These are phyloP conservation scores for Serinus canaria DNA, from an alignment of 2,113 vertebrate genomes.

Conservation along the genomic window DNA sequence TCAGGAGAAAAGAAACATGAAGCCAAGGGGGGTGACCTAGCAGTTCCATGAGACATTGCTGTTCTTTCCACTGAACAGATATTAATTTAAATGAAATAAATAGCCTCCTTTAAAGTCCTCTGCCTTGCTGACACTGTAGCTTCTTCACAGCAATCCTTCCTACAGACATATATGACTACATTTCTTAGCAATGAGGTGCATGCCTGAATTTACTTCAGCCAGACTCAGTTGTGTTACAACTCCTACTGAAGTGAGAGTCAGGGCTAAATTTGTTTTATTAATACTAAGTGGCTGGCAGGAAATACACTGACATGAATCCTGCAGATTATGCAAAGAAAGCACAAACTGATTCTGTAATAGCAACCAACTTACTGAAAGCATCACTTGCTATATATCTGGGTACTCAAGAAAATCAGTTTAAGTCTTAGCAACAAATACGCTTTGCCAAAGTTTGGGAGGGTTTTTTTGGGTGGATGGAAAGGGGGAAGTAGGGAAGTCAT, in stretches of 20 bases:
- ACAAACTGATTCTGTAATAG: neutral
- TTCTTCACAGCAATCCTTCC: neutral
- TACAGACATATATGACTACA: neutral
- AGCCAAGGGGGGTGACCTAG: slow-evolving; percentile 25
- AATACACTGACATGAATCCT: neutral
- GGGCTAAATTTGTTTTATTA: neutral
- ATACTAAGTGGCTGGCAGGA: neutral
- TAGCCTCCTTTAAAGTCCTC: neutral
- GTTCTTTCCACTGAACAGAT: neutral
- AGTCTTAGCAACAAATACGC: neutral
- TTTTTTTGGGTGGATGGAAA: neutral
- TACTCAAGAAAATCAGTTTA: neutral
- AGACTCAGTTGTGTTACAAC: neutral
- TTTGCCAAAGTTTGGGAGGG: neutral
- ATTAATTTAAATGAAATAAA: slow-evolving; percentile 41
- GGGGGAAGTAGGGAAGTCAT: neutral
- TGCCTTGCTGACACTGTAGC: neutral
- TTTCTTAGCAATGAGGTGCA: neutral
- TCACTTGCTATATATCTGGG: neutral
- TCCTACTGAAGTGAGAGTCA: neutral
- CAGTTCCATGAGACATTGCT: slow-evolving; percentile 12
- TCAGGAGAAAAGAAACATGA: neutral
- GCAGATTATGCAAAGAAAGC: neutral
- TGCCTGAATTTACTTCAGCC: neutral
- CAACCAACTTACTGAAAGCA: neutral